Conservation (phyloP, 2,888 invertebrate species). For the Dolichomitus sp. region DNA sequence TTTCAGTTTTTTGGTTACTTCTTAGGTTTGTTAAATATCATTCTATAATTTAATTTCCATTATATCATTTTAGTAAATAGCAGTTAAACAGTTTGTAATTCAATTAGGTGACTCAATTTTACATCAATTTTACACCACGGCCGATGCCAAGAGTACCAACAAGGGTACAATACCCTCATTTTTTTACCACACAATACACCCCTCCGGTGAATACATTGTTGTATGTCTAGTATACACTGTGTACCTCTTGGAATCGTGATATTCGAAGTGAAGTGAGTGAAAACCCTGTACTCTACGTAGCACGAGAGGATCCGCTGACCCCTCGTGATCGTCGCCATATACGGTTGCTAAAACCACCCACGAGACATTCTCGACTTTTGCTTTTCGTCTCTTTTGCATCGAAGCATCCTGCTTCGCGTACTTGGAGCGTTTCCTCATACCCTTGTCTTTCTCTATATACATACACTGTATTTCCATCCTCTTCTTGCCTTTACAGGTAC, state of each 20-base stretch:
- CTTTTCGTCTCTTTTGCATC: conserved; percentile 55
- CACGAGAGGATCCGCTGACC: conserved; percentile 51
- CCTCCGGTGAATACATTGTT: conserved; percentile 8
- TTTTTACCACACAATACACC: background rate
- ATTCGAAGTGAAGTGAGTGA: conserved; percentile 32
- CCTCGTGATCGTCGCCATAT: conserved; percentile 56
- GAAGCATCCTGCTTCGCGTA: conserved; percentile 56
- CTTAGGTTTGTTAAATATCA: background rate
- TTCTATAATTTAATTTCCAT: background rate
- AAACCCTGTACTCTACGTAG: conserved; percentile 40
- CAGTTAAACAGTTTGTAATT: background rate
- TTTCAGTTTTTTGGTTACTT: too few species aligned
- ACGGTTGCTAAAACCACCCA: conserved; percentile 64
- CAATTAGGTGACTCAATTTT: background rate
- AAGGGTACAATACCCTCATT: background rate
- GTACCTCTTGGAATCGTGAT: conserved; percentile 19
- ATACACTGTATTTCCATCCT: conserved; percentile 16
- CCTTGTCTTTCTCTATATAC: conserved; percentile 27
- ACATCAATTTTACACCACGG: background rate
- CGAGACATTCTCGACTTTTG: conserved; percentile 63
- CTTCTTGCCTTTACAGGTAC: conserved; percentile 37
- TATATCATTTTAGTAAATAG: background rate
- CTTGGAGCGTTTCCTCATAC: conserved; percentile 40
- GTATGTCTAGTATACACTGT: background rate
- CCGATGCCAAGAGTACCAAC: background rate